phyloP scores from a whole-genome alignment of 2,797 vertebrate species.

The Brachyrhaphis roseni region DNA sequence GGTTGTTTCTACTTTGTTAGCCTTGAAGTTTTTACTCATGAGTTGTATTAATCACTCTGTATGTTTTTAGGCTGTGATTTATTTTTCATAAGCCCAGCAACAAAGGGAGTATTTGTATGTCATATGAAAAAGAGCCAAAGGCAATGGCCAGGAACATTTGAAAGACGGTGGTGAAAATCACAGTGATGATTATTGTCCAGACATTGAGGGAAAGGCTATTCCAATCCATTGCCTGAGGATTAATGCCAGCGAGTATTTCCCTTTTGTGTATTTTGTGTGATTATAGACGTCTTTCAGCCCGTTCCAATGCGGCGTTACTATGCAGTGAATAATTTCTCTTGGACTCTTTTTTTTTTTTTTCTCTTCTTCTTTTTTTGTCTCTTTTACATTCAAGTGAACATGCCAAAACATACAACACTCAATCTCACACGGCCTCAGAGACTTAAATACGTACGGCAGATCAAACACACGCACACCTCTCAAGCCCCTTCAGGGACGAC shows the following conservation, averaged over 20 bases:
- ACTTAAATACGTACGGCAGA: slow-evolving; percentile 61
- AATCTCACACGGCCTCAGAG: slow-evolving; percentile 62
- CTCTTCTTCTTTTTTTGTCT: slow-evolving; percentile 36
- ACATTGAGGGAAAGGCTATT: slow-evolving; percentile 54
- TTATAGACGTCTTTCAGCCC: slow-evolving; percentile 47
- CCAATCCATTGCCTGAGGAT: slow-evolving; percentile 66
- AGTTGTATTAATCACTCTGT: slow-evolving; percentile 33
- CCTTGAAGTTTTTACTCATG: slow-evolving; percentile 7
- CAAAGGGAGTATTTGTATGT: slow-evolving; percentile 31
- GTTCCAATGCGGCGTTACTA: slow-evolving; percentile 55
- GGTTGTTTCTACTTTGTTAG: slow-evolving; percentile 22
- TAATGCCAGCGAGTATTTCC: slow-evolving; percentile 73
- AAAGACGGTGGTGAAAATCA: slow-evolving; percentile 60
- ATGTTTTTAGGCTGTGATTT: slow-evolving; percentile 27
- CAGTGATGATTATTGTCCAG: slow-evolving; percentile 64
- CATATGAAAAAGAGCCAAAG: slow-evolving; percentile 35
- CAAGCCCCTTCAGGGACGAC: slow-evolving; percentile 62
- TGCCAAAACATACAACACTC: slow-evolving; percentile 73
- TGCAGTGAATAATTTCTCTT: slow-evolving; percentile 51
- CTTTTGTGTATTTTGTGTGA: slow-evolving; percentile 41
- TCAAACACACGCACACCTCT: slow-evolving; percentile 62
- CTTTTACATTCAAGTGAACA: slow-evolving; percentile 58
- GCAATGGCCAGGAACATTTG: slow-evolving; percentile 53
- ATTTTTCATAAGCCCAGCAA: slow-evolving; percentile 38
- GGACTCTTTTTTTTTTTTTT: slow-evolving; percentile 25